Evolutionary conservation across 2,888 invertebrate genomes (phyloP), one percentile per base, ranked within the genome.

Genomic region (Rhaphigaster nebulosa): DNA sequence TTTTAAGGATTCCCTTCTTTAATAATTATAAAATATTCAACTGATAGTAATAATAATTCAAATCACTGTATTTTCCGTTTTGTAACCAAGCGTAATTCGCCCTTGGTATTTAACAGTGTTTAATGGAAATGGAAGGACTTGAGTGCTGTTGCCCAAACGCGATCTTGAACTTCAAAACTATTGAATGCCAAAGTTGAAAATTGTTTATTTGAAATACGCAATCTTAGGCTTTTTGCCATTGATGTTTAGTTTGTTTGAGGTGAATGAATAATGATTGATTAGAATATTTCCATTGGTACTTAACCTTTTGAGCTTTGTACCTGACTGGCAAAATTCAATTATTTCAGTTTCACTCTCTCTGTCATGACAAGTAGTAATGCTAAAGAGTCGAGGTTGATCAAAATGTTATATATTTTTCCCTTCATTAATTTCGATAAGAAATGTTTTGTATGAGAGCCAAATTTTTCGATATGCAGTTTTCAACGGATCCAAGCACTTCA

Each of bases 91-190:
- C 20, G 70, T 84, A 45, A 84, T 84, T 84, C 15, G 84, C 45
- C 84, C 45, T 84, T 84, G 84, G n/a, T 84, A 84, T 84, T 84
- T 84, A 84, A 15, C 45, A 38, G 26, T 45, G n/a, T 84, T 50
- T 45, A 84, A 84, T 84, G 2, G 80, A 80, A 45, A 41, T 38
- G 6, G 80, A 80, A 80, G 41, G 45, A 45, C 45, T 13, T 3
- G 5, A 84, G 45, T 50, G n/a, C 26, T 84, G 15, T 84, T 84
- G 45, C 84, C 70, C n/a, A 84, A 84, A 84, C 45, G 45, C 45
- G 45, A 45, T 84, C 84, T 84, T 84, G 84, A 84, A 84, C 84
- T 84, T 84, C 45, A 45, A 41, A 84, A 45, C 84, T 84, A 38
- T 38, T 29, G 23, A 76, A 76, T 76, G 38, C 70, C 70, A 38